Conservation (phyloP, 2,888 invertebrate genomes). For the Entomobrya proxima region DNA sequence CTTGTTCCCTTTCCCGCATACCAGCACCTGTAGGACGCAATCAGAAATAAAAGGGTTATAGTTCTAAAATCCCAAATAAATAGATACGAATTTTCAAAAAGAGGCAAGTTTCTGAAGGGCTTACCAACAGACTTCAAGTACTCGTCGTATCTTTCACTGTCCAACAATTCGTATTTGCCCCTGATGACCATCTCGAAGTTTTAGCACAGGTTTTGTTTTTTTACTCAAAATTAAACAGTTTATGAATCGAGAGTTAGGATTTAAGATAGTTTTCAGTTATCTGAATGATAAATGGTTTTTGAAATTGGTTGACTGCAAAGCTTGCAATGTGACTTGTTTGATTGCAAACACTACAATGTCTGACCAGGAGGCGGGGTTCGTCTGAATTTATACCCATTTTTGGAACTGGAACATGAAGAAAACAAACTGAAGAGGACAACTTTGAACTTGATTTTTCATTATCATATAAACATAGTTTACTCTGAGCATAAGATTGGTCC, state of each 20-base stretch:
- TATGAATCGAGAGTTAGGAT: not conserved
- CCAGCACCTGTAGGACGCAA: no score
- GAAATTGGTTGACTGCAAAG: not conserved
- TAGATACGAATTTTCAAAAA: not conserved
- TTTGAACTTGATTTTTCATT: no score
- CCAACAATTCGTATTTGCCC: constrained; percentile 71
- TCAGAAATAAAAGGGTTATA: not conserved
- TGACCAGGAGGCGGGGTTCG: no score
- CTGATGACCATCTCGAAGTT: constrained; percentile 60
- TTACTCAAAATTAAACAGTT: not conserved
- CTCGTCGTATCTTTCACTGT: constrained; percentile 71
- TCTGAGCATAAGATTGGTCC: no score
- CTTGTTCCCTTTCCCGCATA: constrained; percentile 60
- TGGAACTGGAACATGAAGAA: not conserved
- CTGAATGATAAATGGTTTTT: not conserved
- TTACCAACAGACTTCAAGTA: constrained; percentile 74
- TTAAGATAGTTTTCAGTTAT: no score
- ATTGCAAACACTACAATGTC: constrained; percentile 47
- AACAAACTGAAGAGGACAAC: no score
- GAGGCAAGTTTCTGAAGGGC: not conserved
- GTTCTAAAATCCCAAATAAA: not conserved
- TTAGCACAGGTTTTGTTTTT: not conserved
- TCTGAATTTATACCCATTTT: no score
- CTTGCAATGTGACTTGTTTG: not conserved
- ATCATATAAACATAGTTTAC: no score